Percentiles rank a stretch among this genome's conserved stretches.
phyloP scores from a whole-genome alignment of 2,113 vertebrate species.

The Coptodon bakossiorum region DNA sequence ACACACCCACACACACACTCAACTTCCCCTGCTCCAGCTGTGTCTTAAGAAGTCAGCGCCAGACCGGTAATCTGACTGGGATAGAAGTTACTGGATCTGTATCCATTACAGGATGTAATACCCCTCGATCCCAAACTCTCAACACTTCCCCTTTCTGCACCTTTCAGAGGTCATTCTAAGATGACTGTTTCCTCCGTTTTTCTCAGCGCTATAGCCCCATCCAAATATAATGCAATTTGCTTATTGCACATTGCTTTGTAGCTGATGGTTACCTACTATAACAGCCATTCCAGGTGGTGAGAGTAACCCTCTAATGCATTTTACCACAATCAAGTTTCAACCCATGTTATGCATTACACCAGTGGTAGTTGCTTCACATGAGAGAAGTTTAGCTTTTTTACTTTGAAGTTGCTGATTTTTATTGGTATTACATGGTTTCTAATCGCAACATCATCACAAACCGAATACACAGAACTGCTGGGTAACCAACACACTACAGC shows the following conservation, averaged over 20 bases:
- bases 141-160: constrained; percentile 25
- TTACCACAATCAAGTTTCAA: neutral
- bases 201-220: neutral
- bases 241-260: neutral
- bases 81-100: constrained; percentile 53
- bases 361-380: neutral
- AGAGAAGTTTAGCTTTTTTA: neutral
- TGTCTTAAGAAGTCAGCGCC: constrained; percentile 52
- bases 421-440: neutral
- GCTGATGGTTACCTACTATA: neutral
- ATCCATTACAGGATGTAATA: constrained; percentile 62
- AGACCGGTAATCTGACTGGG: constrained; percentile 55
- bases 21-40: constrained; percentile 41
- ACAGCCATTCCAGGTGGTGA: neutral
- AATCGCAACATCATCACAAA: neutral
- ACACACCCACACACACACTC: neutral
- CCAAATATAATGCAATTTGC: neutral
- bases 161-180: constrained; percentile 35
- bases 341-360: neutral
- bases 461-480: neutral
- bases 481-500: neutral
- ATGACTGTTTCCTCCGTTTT: neutral
- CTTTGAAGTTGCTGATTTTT: neutral
- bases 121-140: constrained; percentile 25
- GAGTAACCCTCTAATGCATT: neutral